Base-by-base conservation (phyloP, 2,888 invertebrate species). In the Aricia artaxerxes region DNA sequence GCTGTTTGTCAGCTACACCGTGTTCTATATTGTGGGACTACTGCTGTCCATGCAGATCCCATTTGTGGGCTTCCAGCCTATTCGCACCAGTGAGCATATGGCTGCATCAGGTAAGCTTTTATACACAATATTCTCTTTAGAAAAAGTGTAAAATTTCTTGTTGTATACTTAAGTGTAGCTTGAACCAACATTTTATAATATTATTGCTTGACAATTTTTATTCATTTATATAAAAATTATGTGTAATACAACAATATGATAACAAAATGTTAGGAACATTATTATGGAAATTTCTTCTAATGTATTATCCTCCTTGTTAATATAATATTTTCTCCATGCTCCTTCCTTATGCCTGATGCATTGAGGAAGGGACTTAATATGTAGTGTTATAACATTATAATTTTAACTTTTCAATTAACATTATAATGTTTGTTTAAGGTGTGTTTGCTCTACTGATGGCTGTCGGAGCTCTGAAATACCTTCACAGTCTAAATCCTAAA, bases 51-150 rank as follows among this genome's bases (percentile, higher is more conserved):
- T 99, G 99, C 99, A 99, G 94, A 97, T 98, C 85, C 98, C 98
- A 7, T 98, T 98, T 88, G 98, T 98, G 78, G 99, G 99, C 38
- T 99, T 99, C 94, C 99, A 99, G 92, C 99, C 99, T 9, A 99
- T 99, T 82, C 95, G 99, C 79, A 99, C 99, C 3, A 99, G 99
- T 88, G 99, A 99, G 92, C 99, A 99, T 88, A 99, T 99, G 99
- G 99, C 99, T 64, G 99, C 99, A 61, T 97, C 98, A 86, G 97
- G 97, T 97, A 90, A 87, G 53, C 16, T 16, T 5, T 53, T 31
- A 11, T 75, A 49, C 35, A 38, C 7, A 31, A 69, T 9, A 69
- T 31, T 69, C 2, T 69, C 9, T 35, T 35, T 64, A 31, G 31
- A 4, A 9, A 31, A 64, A 24, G 11, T 11, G 2, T 61, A 61